Evolutionary conservation across 2,888 invertebrate species (phyloP).

Genomic region (Cancer borealis): DNA sequence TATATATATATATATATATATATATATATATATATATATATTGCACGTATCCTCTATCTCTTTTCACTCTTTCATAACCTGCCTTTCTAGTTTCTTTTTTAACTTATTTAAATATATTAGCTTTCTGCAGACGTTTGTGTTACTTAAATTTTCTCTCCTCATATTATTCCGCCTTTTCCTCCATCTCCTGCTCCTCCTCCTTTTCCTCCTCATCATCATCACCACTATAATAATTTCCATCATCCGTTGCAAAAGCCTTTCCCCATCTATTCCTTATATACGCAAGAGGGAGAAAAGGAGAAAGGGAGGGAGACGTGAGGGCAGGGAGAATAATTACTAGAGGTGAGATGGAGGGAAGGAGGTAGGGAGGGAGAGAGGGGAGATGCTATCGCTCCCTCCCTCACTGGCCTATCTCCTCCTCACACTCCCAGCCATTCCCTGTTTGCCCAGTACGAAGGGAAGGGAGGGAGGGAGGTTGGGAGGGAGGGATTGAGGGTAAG

Average conservation of each 20-base stretch:
- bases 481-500: not conserved
- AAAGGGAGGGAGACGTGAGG: not conserved
- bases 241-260: not conserved
- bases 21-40: too few relatives aligned
- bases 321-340: slow-evolving; percentile 13
- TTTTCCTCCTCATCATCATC: not conserved
- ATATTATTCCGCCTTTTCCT: not conserved
- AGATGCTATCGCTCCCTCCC: slow-evolving; percentile 38
- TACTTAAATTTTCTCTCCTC: not conserved
- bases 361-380: slow-evolving; percentile 36
- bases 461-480: not conserved
- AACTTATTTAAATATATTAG: not conserved
- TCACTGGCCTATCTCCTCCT: slow-evolving; percentile 35
- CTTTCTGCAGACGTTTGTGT: not conserved
- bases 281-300: not conserved
- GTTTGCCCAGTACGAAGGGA: not conserved
- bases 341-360: slow-evolving; percentile 13
- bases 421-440: slow-evolving; percentile 17
- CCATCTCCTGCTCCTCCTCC: slow-evolving; percentile 39
- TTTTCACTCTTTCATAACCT: not conserved
- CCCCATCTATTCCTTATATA: not conserved
- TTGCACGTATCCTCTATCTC: not conserved
- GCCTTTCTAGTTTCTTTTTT: not conserved
- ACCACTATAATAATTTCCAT: not conserved
- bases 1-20: too few relatives aligned